Conservation (phyloP, 2,797 vertebrate species). For the Sebastes kiyomatsui region DNA sequence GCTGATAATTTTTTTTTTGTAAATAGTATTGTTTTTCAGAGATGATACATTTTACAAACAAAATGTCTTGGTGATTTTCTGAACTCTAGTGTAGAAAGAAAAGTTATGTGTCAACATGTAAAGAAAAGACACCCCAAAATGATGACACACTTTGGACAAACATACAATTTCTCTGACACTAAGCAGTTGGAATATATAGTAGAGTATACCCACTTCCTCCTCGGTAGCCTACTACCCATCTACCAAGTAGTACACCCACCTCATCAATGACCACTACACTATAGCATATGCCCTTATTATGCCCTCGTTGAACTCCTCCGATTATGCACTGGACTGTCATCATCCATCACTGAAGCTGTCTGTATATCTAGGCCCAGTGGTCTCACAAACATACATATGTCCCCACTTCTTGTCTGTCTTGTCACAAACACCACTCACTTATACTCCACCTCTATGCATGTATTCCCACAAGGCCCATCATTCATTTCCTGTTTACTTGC, state of each 20-base stretch:
- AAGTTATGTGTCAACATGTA: not conserved
- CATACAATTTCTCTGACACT: not conserved
- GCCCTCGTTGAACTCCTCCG: slow-evolving; percentile 9
- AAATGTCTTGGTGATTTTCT: not conserved
- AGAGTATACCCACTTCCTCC: too few species aligned
- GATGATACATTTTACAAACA: not conserved
- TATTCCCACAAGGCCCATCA: slow-evolving; percentile 29
- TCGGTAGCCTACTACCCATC: too few species aligned
- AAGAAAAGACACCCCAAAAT: not conserved
- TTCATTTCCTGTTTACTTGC: slow-evolving; percentile 36
- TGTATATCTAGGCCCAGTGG: not conserved
- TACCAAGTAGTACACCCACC: too few species aligned
- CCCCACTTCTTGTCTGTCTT: not conserved
- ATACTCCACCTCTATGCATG: not conserved
- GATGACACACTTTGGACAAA: not conserved
- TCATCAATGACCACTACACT: too few species aligned
- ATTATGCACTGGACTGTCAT: slow-evolving; percentile 21
- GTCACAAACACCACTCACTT: slow-evolving; percentile 6
- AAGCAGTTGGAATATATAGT: not conserved
- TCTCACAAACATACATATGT: not conserved
- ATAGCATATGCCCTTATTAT: slow-evolving; percentile 1
- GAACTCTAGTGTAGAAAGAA: not conserved
- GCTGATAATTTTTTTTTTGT: not conserved
- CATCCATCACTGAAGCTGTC: slow-evolving; percentile 42
- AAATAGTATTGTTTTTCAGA: not conserved